Evolutionary conservation across 1,140 invertebrate genomes (phyloP).

Genomic region (Vollenhovia emeryi): DNA sequence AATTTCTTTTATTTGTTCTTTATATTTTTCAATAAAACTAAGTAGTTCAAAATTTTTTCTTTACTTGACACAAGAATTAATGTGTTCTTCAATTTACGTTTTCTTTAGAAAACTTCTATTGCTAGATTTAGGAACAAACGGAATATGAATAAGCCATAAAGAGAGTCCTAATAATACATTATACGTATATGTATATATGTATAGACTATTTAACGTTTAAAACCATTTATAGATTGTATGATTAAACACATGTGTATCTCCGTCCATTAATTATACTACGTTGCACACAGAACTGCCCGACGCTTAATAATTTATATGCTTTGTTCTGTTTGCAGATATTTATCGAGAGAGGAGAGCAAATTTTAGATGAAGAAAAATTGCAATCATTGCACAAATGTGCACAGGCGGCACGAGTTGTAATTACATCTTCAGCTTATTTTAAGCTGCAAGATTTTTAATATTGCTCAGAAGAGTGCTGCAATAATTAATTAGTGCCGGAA

Average conservation of each 20-base stretch:
- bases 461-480: neutral
- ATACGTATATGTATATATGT: neutral
- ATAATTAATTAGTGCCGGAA: neutral
- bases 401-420: neutral
- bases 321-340: slow-evolving; percentile 26
- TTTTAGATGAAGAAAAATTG: neutral
- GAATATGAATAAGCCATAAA: neutral
- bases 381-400: neutral
- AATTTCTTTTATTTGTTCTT: neutral
- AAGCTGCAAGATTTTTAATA: neutral
- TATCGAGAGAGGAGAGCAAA: neutral
- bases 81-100: neutral
- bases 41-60: neutral
- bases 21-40: neutral
- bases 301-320: slow-evolving; percentile 10
- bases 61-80: neutral
- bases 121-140: neutral
- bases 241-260: neutral
- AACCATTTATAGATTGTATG: neutral
- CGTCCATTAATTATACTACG: neutral
- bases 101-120: neutral
- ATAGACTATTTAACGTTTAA: neutral
- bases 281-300: neutral
- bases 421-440: neutral
- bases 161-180: neutral